These are phyloP conservation scores for Neodon shergylaensis DNA, from an alignment of 2,113 vertebrate species.

Conservation along the genomic window DNA sequence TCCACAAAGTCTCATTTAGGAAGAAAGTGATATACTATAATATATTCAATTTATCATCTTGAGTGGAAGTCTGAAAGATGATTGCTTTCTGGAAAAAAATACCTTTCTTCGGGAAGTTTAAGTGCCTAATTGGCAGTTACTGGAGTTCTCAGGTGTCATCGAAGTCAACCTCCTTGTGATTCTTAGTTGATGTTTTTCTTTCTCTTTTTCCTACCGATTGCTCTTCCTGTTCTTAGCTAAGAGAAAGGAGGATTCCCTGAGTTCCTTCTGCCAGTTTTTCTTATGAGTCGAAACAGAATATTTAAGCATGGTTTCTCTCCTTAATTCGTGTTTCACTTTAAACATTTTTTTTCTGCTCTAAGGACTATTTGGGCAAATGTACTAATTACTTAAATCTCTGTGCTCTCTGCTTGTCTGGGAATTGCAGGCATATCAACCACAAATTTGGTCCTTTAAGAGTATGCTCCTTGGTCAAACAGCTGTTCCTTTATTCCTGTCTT, in stretches of 20 bases:
- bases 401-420: neutral
- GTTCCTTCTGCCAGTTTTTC: neutral
- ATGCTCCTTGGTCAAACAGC: neutral
- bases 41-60: neutral
- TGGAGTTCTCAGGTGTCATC: neutral
- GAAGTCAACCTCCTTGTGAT: neutral
- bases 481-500: neutral
- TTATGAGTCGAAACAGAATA: neutral
- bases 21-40: neutral
- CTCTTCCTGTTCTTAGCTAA: neutral
- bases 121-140: neutral
- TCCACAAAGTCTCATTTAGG: neutral
- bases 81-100: neutral
- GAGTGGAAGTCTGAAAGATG: neutral
- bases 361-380: neutral
- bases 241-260: constrained; percentile 24
- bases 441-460: neutral
- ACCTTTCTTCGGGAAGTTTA: neutral
- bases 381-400: neutral
- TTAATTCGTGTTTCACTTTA: neutral
- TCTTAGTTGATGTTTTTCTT: neutral
- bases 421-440: neutral
- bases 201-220: neutral
- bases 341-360: neutral
- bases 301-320: neutral